Evolutionary conservation across 2,797 vertebrate genomes (phyloP).

Genomic region (Notoglanidium macrostoma): DNA sequence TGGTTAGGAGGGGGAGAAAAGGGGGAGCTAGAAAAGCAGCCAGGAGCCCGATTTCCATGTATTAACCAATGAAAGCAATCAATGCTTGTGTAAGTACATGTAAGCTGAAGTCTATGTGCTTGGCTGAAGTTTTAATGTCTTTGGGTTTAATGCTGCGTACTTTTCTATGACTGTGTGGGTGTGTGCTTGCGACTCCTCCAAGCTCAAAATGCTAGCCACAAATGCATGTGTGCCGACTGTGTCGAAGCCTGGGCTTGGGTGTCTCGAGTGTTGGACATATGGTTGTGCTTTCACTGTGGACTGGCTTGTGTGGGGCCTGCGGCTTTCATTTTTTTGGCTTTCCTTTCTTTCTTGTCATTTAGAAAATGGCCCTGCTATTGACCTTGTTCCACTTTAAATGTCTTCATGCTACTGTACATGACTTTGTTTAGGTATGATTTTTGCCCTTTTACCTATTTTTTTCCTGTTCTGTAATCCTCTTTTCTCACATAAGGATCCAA

Average conservation of each 20-base stretch:
- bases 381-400: constrained; percentile 62
- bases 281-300: constrained; percentile 64
- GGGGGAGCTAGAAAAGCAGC: constrained; percentile 26
- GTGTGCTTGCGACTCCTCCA: constrained; percentile 49
- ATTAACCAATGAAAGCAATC: constrained; percentile 45
- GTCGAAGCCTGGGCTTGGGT: constrained; percentile 71
- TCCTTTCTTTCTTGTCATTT: constrained; percentile 68
- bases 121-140: constrained; percentile 43
- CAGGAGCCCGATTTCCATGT: constrained; percentile 41
- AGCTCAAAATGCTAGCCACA: constrained; percentile 72
- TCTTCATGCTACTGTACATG: constrained; percentile 63
- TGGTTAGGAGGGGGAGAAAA: constrained; percentile 35
- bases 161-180: constrained; percentile 22
- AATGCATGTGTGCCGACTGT: constrained; percentile 75
- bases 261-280: constrained; percentile 52
- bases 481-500: constrained; percentile 66
- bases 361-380: constrained; percentile 70
- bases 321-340: constrained; percentile 67
- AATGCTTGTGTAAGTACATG: constrained; percentile 43
- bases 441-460: constrained; percentile 50
- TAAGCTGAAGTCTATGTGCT: constrained; percentile 31
- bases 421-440: constrained; percentile 43
- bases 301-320: constrained; percentile 67
- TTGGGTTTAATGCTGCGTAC: constrained; percentile 35
- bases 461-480: constrained; percentile 63